Conservation (phyloP, 2,113 vertebrate species). For the Pelecanus crispus region DNA sequence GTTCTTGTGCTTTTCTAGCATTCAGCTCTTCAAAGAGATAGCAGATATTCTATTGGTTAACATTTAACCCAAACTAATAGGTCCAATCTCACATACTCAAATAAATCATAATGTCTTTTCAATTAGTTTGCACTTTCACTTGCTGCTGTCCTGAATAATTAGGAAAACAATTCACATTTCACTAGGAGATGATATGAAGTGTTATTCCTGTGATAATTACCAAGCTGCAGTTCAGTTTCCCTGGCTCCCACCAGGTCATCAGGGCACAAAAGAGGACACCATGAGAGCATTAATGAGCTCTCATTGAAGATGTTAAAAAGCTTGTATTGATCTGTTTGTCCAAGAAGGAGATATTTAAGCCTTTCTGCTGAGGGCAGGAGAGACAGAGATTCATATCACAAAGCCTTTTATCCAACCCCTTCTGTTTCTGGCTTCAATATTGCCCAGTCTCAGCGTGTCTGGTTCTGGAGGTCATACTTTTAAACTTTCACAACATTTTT, state of each 20-base stretch:
- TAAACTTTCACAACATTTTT: conserved; percentile 50
- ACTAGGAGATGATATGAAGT: conserved; percentile 71
- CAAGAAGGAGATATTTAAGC: conserved; percentile 95
- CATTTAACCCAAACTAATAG: conserved; percentile 65
- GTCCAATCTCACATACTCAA: conserved; percentile 38
- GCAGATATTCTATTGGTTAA: conserved; percentile 20
- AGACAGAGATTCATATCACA: conserved; percentile 88
- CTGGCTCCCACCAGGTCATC: conserved; percentile 84
- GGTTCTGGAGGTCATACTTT: conserved; percentile 83
- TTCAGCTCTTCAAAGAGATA: background rate
- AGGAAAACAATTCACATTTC: conserved; percentile 78
- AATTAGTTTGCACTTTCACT: conserved; percentile 76
- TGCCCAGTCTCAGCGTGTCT: conserved; percentile 80
- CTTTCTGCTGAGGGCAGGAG: conserved; percentile 85
- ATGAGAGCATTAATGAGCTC: conserved; percentile 89
- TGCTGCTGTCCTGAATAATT: conserved; percentile 77
- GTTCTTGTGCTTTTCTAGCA: background rate
- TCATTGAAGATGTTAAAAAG: conserved; percentile 94
- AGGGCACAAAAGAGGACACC: conserved; percentile 83
- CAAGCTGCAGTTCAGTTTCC: conserved; percentile 81
- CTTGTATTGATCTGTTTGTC: conserved; percentile 97
- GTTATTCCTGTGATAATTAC: conserved; percentile 80
- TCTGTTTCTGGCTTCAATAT: conserved; percentile 80
- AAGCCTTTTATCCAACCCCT: conserved; percentile 87
- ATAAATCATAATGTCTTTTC: conserved; percentile 75